Conservation (phyloP, 2,113 vertebrate species). For the Bubo blakistoni region DNA sequence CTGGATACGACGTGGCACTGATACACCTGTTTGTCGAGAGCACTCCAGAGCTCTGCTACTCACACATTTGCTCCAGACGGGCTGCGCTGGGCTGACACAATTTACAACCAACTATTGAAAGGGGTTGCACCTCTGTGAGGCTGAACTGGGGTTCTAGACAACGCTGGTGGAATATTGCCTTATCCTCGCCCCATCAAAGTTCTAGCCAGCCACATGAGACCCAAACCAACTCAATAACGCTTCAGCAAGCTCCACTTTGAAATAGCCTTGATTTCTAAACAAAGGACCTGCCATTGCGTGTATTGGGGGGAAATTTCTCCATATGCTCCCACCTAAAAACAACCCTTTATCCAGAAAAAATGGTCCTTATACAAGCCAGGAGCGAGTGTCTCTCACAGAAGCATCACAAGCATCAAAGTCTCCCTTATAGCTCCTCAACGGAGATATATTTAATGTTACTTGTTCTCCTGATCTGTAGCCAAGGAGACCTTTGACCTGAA, state of each 20-base stretch:
- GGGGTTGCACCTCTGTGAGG: background rate
- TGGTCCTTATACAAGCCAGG: background rate
- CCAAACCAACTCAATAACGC: no score
- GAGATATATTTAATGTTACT: background rate
- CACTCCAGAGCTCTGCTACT: background rate
- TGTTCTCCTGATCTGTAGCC: background rate
- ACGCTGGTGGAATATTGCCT: background rate
- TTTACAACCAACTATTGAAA: background rate
- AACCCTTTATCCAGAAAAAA: background rate
- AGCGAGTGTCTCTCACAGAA: background rate
- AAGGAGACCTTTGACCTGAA: background rate
- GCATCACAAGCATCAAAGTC: background rate
- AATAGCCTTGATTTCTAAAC: background rate
- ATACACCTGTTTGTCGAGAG: accelerated
- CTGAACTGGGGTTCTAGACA: background rate
- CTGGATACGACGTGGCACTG: background rate
- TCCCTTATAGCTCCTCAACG: background rate
- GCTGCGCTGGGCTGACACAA: background rate
- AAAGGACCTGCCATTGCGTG: no score
- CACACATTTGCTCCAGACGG: accelerated
- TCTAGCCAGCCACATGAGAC: accelerated
- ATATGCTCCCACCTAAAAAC: background rate
- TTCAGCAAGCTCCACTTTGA: background rate
- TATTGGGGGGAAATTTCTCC: background rate
- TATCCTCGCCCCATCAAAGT: background rate